Base-by-base conservation (phyloP, 2,888 invertebrate genomes). In the Spilarctia lutea region DNA sequence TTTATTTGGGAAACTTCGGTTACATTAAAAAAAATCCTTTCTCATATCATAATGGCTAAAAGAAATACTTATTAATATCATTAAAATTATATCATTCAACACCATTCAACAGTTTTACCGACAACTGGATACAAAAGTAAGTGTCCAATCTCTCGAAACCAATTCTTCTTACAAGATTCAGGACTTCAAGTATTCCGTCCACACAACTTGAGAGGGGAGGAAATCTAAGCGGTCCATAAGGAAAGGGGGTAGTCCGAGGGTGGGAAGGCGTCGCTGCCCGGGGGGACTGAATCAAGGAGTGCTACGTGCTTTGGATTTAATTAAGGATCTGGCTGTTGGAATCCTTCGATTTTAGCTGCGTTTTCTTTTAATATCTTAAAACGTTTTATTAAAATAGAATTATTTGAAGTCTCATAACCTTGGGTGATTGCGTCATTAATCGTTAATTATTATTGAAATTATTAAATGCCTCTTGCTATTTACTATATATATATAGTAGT, bases 171-270 rank as follows among this genome's bases (percentile, higher is more conserved):
- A 94, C 94, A 94, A 95, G 95, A 95, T 95, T 95, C 95, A 91
- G 92, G 93, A 90, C 92, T 93, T 92, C 91, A 85, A 93, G 93
- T 94, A 95, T 96, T 95, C 95, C 91, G 90, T 94, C 91, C 94
- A 93, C 95, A 95, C 92, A 93, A 91, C 91, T 90, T 91, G 89
- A 91, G 90, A 90, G 89, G 94, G 94, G 94, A 89, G 94, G 93
- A 95, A 95, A 95, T 96, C 95, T 95, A 95, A 95, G 95, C 95
- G 94, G 94, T 93, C 94, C 95, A 94, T 94, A 94, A 95, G 95
- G 93, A 92, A 93, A 88, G 92, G 90, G 91, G 90, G 88, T 83
- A 76, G 80, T 81, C 82, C 80, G 81, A 83, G 86, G 85, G 86
- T 83, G 86, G 87, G 81, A 81, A 85, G 88, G 88, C 88, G 86